phyloP scores from a whole-genome alignment of 2,113 vertebrate genomes.

The Tinamus guttatus region DNA sequence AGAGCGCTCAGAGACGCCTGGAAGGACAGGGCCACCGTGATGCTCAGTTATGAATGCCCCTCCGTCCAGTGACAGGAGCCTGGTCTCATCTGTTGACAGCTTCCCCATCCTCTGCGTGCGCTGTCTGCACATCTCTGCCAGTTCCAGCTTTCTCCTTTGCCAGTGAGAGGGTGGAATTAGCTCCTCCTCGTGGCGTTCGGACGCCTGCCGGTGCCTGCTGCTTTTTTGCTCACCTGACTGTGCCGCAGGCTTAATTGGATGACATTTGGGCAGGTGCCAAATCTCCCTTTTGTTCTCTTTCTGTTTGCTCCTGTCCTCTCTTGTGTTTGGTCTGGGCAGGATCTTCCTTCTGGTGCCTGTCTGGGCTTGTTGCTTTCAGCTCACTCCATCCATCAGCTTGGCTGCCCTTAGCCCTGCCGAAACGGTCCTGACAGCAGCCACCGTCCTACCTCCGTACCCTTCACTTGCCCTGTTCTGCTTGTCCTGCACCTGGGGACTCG shows the following conservation, averaged over 20 bases:
- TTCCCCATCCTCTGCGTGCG: neutral
- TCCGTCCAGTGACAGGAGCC: neutral
- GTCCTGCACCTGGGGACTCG: neutral
- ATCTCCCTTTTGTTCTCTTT: slow-evolving; percentile 47
- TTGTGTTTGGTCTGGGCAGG: neutral
- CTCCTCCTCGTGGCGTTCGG: neutral
- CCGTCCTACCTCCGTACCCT: neutral
- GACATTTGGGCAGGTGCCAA: slow-evolving; percentile 50
- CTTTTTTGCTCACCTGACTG: slow-evolving; percentile 49
- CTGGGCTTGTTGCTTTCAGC: slow-evolving; percentile 1
- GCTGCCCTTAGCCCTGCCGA: neutral
- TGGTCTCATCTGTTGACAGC: neutral
- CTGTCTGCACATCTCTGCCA: neutral
- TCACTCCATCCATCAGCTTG: neutral
- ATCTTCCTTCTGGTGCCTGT: slow-evolving; percentile 36
- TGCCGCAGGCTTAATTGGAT: slow-evolving; percentile 64
- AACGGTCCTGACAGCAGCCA: fast-evolving
- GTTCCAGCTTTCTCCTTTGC: neutral
- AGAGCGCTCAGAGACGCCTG: fast-evolving
- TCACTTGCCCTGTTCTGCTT: neutral
- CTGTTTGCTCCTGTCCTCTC: slow-evolving; percentile 36
- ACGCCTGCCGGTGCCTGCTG: neutral
- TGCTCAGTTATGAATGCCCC: neutral
- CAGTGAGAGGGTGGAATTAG: neutral
- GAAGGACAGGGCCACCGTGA: neutral